Base-by-base conservation (phyloP, 2,888 invertebrate genomes). In the Cheilosia vernalis region DNA sequence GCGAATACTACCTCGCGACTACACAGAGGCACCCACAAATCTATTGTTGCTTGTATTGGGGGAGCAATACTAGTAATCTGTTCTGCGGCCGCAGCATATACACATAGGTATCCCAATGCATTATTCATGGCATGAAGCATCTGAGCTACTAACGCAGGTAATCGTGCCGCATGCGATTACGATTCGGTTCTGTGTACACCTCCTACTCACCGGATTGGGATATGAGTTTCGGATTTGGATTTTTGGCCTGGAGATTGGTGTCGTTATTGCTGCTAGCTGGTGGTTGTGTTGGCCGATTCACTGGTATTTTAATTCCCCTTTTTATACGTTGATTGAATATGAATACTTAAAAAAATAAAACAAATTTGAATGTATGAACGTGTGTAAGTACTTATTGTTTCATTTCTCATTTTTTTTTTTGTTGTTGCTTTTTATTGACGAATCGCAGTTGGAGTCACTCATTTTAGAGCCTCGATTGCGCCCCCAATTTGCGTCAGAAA, bases 231-330 rank as follows among this genome's bases (percentile, higher is more conserved):
- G 80, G 84, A 85, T 85, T 85, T 84, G 84, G 79, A 84, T 84
- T 84, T 70, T 69, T 56, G 61, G 74, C 63, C 53, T 72, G 58
- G 49, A 66, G 49, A 72, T 64, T 72, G 49, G 61, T 56, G 70
- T 55, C 37, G 69, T 10, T 70, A 17, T 19, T 60, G 33, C 19
- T 49, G 19, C 9, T 64, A 30, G 58, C n/a, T 64, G 13, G 67
- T 49, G 24, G 10, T 49, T 30, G 27, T 64, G 19, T 44, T 70
- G 73, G 58, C 17, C 63, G 69, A 64, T 74, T 76, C 79, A 66
- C 51, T 77, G 85, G 85, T 85, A 81, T 85, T 85, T 85, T 85
- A 85, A 81, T 85, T 85, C 81, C 76, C 85, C 81, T 81, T 85
- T 77, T 85, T 33, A 63, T 85, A 85, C 85, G 85, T 80, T 85